These are phyloP conservation scores for Cephus sareptanus DNA, from an alignment of 2,888 invertebrate genomes.

Conservation along the genomic window DNA sequence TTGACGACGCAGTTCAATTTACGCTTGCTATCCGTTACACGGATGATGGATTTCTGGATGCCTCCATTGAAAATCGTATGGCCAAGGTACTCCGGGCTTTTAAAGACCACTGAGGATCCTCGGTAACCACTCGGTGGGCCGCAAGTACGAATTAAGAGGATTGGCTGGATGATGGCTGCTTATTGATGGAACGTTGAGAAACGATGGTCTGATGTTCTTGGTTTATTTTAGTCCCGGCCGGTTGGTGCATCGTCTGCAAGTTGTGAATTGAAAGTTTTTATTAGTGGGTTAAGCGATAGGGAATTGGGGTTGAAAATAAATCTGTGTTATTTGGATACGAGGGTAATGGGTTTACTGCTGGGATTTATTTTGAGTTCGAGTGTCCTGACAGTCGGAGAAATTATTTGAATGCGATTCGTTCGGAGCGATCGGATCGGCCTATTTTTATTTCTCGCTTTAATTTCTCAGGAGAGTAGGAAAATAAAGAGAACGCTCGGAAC, in stretches of 20 bases:
- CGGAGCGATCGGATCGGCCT: neutral
- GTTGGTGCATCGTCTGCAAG: neutral
- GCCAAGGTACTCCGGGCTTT: neutral
- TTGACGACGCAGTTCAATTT: slow-evolving; percentile 4
- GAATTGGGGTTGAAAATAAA: neutral
- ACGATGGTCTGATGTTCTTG: neutral
- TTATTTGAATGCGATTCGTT: neutral
- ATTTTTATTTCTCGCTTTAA: neutral
- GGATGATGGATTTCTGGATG: slow-evolving; percentile 1
- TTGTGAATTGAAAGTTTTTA: neutral
- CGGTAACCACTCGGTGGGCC: neutral
- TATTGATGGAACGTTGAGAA: neutral
- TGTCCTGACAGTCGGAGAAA: neutral
- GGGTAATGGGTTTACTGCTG: neutral
- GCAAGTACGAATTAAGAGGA: neutral
- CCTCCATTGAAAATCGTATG: neutral
- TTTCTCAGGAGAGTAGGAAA: neutral
- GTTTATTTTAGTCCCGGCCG: neutral
- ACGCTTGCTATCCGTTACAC: slow-evolving; percentile 5
- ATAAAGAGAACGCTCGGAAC: neutral
- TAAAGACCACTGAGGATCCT: neutral
- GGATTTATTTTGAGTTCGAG: neutral
- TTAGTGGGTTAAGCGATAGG: neutral
- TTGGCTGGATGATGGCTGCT: neutral
- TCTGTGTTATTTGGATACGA: neutral